phyloP scores from a whole-genome alignment of 2,113 vertebrate genomes.

The Ctenomys sociabilis region DNA sequence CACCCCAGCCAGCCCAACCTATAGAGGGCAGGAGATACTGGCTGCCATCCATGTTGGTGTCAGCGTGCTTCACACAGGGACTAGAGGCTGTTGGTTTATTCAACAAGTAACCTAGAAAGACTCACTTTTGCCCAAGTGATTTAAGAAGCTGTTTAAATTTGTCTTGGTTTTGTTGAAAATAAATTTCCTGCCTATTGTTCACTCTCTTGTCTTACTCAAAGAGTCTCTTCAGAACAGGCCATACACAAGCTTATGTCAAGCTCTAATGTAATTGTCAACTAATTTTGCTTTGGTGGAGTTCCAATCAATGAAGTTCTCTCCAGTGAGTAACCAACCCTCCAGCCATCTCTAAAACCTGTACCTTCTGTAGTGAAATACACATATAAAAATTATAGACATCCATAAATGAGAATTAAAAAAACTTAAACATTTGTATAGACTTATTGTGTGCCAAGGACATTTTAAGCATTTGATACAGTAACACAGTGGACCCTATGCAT shows the following conservation, averaged over 20 bases:
- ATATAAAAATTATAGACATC: not conserved
- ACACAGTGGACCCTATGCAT: not conserved
- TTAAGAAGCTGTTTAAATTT: slow-evolving; percentile 29
- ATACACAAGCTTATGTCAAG: not conserved
- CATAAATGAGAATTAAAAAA: not conserved
- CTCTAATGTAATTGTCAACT: not conserved
- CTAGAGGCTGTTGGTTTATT: not conserved
- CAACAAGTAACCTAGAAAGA: not conserved
- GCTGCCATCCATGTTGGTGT: fast-evolving
- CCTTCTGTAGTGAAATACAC: not conserved
- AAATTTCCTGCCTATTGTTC: slow-evolving; percentile 7
- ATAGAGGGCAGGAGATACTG: fast-evolving
- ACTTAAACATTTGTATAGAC: not conserved
- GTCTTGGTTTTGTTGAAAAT: not conserved
- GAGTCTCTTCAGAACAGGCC: not conserved
- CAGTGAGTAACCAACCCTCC: not conserved
- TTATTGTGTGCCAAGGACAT: not conserved
- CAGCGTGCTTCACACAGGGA: not conserved
- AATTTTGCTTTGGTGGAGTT: slow-evolving; percentile 33
- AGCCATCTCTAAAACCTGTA: not conserved
- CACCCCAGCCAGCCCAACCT: too few species aligned
- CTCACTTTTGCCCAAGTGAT: not conserved
- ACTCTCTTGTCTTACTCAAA: slow-evolving; percentile 3
- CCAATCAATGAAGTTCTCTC: not conserved
- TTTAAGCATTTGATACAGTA: not conserved